Conservation (phyloP, 1,140 invertebrate species). For the Atta texana region DNA sequence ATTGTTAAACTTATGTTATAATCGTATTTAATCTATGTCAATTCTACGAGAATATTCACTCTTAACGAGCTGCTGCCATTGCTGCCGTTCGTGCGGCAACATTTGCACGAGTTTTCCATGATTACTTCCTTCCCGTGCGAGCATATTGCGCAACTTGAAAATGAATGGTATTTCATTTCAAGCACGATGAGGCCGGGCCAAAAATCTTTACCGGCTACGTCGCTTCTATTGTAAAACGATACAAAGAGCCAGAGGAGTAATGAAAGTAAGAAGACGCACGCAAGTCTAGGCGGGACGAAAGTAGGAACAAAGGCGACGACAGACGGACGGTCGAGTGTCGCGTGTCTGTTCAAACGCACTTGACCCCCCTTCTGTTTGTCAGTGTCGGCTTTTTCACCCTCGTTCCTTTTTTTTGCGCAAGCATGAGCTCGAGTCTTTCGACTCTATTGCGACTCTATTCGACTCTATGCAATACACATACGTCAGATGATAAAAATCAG, state of each 20-base stretch:
- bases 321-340: slow-evolving; percentile 75
- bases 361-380: slow-evolving; percentile 59
- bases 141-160: slow-evolving; percentile 67
- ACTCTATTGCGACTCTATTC: slow-evolving; percentile 74
- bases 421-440: slow-evolving; percentile 61
- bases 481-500: slow-evolving; percentile 10
- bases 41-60: slow-evolving; percentile 5
- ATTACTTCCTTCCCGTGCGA: slow-evolving; percentile 26
- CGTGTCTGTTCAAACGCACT: slow-evolving; percentile 82
- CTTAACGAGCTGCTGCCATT: neutral
- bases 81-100: slow-evolving; percentile 14
- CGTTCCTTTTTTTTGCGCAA: slow-evolving; percentile 3
- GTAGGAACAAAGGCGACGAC: slow-evolving; percentile 36
- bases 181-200: slow-evolving; percentile 55
- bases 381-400: slow-evolving; percentile 9
- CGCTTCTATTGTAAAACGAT: slow-evolving; percentile 78
- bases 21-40: neutral
- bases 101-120: neutral
- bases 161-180: slow-evolving; percentile 74
- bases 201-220: slow-evolving; percentile 51
- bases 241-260: slow-evolving; percentile 73
- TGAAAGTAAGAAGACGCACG: slow-evolving; percentile 21
- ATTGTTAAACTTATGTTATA: slow-evolving; percentile 18
- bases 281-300: slow-evolving; percentile 1
- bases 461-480: slow-evolving; percentile 50